Evolutionary conservation across 2,888 invertebrate genomes (phyloP).

Genomic region (Hirtodrosophila duncani): DNA sequence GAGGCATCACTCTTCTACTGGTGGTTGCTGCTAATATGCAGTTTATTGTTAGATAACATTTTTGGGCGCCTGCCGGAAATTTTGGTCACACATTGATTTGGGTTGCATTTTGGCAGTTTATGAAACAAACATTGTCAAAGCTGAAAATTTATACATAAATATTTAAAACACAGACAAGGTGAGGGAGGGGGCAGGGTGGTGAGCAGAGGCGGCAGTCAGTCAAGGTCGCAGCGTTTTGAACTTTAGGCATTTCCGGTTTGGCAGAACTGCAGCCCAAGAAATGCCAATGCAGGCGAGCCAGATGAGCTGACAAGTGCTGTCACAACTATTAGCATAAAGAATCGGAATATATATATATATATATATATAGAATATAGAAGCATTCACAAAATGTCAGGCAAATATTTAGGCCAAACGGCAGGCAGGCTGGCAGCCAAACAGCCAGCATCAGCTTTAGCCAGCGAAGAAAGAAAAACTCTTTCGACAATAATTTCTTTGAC

Average conservation of each 20-base stretch:
- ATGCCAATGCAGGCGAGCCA: constrained; percentile 55
- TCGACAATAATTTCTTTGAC: constrained; percentile 35
- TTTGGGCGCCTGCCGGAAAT: constrained; percentile 55
- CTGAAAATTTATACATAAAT: constrained; percentile 15
- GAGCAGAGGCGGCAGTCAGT: no score
- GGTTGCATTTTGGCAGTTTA: constrained; percentile 41
- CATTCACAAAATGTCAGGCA: constrained; percentile 57
- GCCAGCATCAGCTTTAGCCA: no score
- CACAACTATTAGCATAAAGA: constrained; percentile 60
- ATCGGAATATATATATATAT: constrained; percentile 8
- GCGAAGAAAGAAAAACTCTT: constrained; percentile 36
- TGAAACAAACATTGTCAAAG: constrained; percentile 6
- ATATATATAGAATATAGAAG: constrained; percentile 23
- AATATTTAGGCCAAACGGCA: constrained; percentile 55
- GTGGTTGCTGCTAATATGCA: constrained; percentile 55
- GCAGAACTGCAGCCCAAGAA: constrained; percentile 24
- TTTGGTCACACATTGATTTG: constrained; percentile 36
- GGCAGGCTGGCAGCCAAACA: no score
- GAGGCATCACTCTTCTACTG: constrained; percentile 5
- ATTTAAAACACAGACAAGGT: constrained; percentile 19
- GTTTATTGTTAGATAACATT: constrained; percentile 54
- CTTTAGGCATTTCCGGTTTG: constrained; percentile 25
- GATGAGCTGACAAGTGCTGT: constrained; percentile 61
- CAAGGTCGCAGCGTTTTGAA: constrained; percentile 51
- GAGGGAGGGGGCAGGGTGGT: constrained; percentile 5